phyloP scores from a whole-genome alignment of 2,113 vertebrate genomes.

The Leucoraja erinaceus region DNA sequence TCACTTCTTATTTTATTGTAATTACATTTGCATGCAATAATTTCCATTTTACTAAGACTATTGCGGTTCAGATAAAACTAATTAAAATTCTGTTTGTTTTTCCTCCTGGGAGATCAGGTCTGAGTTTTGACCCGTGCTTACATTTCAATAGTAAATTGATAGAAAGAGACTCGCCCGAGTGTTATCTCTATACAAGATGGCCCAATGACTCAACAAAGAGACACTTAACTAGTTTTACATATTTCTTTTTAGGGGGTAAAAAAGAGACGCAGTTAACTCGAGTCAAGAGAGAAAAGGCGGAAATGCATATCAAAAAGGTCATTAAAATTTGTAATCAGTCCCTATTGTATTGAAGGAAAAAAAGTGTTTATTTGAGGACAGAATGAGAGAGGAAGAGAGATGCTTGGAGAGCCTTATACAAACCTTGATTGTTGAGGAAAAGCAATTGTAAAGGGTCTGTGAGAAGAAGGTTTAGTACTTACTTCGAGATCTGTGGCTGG shows the following conservation, averaged over 20 bases:
- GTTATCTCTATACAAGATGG: constrained; percentile 17
- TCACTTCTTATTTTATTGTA: neutral
- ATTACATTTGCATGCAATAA: neutral
- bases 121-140: neutral
- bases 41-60: neutral
- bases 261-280: constrained; percentile 19
- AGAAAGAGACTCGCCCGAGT: neutral
- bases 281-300: constrained; percentile 14
- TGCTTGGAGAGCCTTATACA: neutral
- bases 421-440: neutral
- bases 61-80: neutral
- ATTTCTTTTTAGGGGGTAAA: neutral
- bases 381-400: constrained; percentile 24
- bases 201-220: neutral
- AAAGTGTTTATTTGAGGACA: constrained; percentile 48
- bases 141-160: constrained; percentile 27
- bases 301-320: constrained; percentile 26
- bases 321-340: constrained; percentile 45
- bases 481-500: constrained; percentile 49
- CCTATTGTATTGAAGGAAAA: constrained; percentile 46
- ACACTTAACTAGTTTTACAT: constrained; percentile 31
- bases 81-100: neutral
- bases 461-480: constrained; percentile 43
- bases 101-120: neutral
- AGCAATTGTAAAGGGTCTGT: neutral